Evolutionary conservation across 2,113 vertebrate species (phyloP).

Genomic region (Turnix velox): DNA sequence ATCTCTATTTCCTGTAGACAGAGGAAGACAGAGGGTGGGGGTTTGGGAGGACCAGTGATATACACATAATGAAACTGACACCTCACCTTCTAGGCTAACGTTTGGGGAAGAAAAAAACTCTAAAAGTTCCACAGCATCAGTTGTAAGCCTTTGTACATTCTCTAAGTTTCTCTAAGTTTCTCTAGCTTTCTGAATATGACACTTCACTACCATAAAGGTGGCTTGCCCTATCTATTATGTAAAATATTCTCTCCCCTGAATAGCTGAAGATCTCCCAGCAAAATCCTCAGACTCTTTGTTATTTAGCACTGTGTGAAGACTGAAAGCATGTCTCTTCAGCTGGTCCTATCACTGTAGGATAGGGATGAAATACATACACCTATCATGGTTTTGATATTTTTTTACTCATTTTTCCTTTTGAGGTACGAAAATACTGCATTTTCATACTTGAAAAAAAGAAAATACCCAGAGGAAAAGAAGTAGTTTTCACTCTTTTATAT

Average conservation of each 20-base stretch:
- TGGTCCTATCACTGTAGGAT: background rate
- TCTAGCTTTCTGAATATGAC: background rate
- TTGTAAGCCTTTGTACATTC: background rate
- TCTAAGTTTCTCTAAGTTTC: background rate
- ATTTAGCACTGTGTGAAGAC: background rate
- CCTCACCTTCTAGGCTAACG: background rate
- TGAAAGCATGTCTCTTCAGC: fast-evolving
- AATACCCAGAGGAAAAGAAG: background rate
- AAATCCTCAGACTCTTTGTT: background rate
- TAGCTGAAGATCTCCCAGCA: background rate
- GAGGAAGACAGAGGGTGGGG: background rate
- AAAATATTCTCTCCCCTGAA: background rate
- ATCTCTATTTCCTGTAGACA: background rate
- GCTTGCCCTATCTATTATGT: background rate
- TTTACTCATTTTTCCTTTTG: background rate
- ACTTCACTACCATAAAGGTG: background rate
- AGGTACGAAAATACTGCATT: background rate
- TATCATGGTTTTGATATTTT: background rate
- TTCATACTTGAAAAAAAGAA: background rate
- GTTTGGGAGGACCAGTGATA: background rate
- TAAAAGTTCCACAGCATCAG: background rate
- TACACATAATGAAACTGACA: background rate
- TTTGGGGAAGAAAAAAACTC: background rate
- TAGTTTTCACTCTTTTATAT: background rate
- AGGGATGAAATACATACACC: background rate